phyloP scores from a whole-genome alignment of 2,113 vertebrate species.

The Alaudala cheleensis region DNA sequence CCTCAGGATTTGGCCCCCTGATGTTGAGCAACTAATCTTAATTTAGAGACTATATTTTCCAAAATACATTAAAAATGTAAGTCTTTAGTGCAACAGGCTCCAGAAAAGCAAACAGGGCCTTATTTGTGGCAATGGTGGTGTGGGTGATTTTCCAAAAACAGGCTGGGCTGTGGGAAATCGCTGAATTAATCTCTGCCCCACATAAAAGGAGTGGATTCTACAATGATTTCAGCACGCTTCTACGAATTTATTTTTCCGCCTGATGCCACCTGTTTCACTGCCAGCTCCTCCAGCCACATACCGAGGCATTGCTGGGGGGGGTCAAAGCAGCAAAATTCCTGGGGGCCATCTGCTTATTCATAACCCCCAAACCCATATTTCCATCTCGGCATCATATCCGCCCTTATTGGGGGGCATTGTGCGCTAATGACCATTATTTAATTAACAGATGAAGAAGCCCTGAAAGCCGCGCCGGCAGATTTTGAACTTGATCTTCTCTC shows the following conservation, averaged over 20 bases:
- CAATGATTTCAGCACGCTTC: slow-evolving; percentile 66
- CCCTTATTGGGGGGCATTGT: slow-evolving; percentile 60
- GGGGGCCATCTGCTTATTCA: slow-evolving; percentile 68
- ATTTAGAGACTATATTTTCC: background rate
- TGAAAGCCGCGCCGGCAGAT: slow-evolving; percentile 75
- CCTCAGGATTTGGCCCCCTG: background rate
- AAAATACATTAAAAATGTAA: background rate
- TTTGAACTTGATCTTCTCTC: slow-evolving; percentile 85
- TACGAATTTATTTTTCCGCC: slow-evolving; percentile 68
- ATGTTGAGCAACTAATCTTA: background rate
- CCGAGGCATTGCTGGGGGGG: slow-evolving; percentile 30
- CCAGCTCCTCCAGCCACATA: slow-evolving; percentile 51
- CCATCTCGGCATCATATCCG: slow-evolving; percentile 7
- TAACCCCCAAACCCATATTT: slow-evolving; percentile 54
- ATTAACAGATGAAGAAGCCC: slow-evolving; percentile 82
- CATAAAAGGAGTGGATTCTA: slow-evolving; percentile 60
- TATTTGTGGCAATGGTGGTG: background rate
- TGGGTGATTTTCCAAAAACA: slow-evolving; percentile 34
- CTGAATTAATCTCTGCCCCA: slow-evolving; percentile 48
- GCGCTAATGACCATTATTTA: slow-evolving; percentile 77
- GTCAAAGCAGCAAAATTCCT: slow-evolving; percentile 59
- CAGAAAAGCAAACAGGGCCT: background rate
- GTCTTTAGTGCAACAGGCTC: background rate
- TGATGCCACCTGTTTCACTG: slow-evolving; percentile 69
- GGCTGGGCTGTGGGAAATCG: slow-evolving; percentile 52